Conservation (phyloP, 1,140 invertebrate genomes). For the Uloborus diversus region DNA sequence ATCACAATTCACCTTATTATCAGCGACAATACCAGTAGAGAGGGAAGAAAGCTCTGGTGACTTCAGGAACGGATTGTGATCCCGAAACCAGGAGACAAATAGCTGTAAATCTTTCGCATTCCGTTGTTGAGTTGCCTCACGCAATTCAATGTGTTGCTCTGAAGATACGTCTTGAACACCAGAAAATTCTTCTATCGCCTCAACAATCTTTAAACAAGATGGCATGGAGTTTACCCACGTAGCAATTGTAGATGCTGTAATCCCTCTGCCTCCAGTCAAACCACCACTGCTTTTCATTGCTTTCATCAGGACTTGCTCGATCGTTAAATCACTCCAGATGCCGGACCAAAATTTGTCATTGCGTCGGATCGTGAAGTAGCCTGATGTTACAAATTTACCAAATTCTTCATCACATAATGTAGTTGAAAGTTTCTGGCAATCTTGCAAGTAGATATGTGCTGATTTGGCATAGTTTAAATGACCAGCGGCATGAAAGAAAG, state of each 20-base stretch:
- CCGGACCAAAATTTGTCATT: conserved; percentile 43
- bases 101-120: neutral
- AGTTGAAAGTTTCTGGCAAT: conserved; percentile 62
- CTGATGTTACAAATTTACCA: neutral
- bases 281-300: conserved; percentile 66
- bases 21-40: conserved; percentile 17
- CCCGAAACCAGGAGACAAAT: neutral
- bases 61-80: neutral
- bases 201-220: neutral
- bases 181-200: conserved; percentile 33
- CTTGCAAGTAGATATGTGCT: conserved; percentile 65
- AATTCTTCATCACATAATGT: neutral
- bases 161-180: conserved; percentile 7
- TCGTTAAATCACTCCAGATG: conserved; percentile 62
- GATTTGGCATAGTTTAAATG: conserved; percentile 68
- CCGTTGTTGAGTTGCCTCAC: conserved; percentile 9
- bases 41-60: conserved; percentile 11
- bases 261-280: conserved; percentile 58
- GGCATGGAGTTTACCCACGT: neutral
- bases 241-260: conserved; percentile 13
- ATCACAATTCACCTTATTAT: conserved; percentile 30
- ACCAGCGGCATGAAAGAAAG: conserved; percentile 65
- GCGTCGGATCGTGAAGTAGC: conserved; percentile 1
- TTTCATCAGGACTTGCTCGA: no score
- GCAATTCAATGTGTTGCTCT: conserved; percentile 46